These are phyloP conservation scores for Yponomeuta sedellus DNA, from an alignment of 2,888 invertebrate species.

Conservation along the genomic window DNA sequence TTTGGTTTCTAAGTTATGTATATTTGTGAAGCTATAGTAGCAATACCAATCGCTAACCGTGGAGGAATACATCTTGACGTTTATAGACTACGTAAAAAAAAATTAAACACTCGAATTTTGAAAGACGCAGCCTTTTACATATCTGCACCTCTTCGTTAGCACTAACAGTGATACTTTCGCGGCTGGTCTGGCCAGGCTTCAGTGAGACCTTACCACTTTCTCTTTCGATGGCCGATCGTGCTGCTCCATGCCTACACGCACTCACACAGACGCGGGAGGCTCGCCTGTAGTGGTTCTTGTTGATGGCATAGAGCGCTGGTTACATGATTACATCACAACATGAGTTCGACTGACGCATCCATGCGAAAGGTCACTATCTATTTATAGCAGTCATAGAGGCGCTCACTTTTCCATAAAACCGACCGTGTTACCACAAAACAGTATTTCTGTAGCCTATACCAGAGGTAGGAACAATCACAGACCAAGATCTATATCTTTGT, in stretches of 20 bases:
- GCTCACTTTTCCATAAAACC: conserved; percentile 61
- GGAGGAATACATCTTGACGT: no score
- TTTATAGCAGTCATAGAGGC: conserved; percentile 46
- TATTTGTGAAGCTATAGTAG: no score
- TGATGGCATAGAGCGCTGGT: conserved; percentile 25
- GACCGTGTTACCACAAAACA: conserved; percentile 29
- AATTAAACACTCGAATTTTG: conserved; percentile 4
- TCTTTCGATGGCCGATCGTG: conserved; percentile 57
- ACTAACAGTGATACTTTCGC: not conserved
- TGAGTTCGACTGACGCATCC: conserved; percentile 60
- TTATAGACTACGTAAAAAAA: no score
- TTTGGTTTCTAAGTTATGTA: no score
- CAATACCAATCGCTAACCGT: no score
- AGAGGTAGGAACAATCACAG: no score
- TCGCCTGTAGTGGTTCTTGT: conserved; percentile 17
- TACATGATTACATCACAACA: conserved; percentile 62
- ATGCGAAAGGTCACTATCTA: conserved; percentile 68
- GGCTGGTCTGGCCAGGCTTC: conserved; percentile 40
- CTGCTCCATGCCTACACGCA: conserved; percentile 29
- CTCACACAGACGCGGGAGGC: conserved; percentile 27
- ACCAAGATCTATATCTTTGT: no score
- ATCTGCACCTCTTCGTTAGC: not conserved
- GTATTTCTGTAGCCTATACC: not conserved
- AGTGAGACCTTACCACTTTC: conserved; percentile 62
- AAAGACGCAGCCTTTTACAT: conserved; percentile 30